These are phyloP conservation scores for Mamestra configurata DNA, from an alignment of 1,140 invertebrate genomes.

Conservation along the genomic window DNA sequence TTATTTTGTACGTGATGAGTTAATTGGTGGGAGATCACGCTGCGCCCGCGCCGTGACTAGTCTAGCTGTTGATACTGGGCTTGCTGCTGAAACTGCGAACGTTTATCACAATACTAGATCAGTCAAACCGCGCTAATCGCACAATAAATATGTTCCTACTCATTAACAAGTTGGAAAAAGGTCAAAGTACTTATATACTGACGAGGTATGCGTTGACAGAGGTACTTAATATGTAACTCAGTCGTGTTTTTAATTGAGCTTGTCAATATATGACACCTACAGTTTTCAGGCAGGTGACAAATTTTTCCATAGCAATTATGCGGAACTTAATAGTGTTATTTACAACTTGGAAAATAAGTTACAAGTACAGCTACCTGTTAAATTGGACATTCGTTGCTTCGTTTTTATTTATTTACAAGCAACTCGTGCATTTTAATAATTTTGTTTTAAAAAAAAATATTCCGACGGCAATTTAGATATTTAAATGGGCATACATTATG, in stretches of 20 bases:
- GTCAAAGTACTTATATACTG: slow-evolving; percentile 30
- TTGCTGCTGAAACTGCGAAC: not conserved
- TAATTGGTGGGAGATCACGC: slow-evolving; percentile 58
- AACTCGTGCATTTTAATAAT: not conserved
- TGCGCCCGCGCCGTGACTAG: slow-evolving; percentile 48
- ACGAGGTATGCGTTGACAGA: slow-evolving; percentile 16
- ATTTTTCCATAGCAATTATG: not conserved
- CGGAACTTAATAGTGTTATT: not conserved
- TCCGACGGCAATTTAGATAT: not conserved
- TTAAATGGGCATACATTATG: not conserved
- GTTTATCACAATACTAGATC: slow-evolving; percentile 49
- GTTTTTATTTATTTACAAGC: not conserved
- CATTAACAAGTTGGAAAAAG: slow-evolving; percentile 51
- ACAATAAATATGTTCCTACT: slow-evolving; percentile 50
- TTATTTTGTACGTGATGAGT: slow-evolving; percentile 58
- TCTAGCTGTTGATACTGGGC: slow-evolving; percentile 13
- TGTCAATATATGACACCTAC: not conserved
- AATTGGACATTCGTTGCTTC: not conserved
- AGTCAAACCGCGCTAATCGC: slow-evolving; percentile 52
- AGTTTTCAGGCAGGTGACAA: not conserved
- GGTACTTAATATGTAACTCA: slow-evolving; percentile 9
- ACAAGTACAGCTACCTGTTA: not conserved
- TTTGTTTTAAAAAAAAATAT: not conserved
- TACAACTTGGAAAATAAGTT: not conserved
- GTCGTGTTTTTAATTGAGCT: slow-evolving; percentile 27